phyloP scores from a whole-genome alignment of 2,797 vertebrate genomes.

The Setipinna tenuifilis region DNA sequence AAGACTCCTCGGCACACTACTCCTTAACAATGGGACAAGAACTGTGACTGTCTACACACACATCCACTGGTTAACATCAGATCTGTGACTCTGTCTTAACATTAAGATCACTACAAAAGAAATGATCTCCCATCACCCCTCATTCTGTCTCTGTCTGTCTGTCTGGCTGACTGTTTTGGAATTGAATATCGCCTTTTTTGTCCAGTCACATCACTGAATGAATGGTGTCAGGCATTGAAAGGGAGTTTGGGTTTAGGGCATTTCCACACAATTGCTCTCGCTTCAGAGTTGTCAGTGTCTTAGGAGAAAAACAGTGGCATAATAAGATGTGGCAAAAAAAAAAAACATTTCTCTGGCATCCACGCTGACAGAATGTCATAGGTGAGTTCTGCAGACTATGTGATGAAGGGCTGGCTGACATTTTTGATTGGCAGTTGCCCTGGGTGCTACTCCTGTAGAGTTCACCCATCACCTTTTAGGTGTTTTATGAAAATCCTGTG shows the following conservation, averaged over 20 bases:
- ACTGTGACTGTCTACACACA: too few relatives aligned
- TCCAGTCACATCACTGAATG: background rate
- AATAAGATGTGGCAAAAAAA: background rate
- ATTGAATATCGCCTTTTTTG: background rate
- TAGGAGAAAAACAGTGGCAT: background rate
- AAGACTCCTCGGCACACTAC: too few relatives aligned
- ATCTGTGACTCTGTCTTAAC: too few relatives aligned
- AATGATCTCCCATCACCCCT: background rate
- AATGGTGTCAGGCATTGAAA: background rate
- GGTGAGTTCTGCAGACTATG: background rate
- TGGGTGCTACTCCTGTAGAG: background rate
- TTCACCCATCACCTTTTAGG: too few relatives aligned
- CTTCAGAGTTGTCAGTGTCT: background rate
- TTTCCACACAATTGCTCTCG: background rate
- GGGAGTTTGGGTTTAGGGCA: background rate
- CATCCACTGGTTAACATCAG: too few relatives aligned
- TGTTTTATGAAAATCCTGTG: too few relatives aligned
- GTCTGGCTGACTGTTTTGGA: background rate
- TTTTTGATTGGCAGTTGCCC: background rate
- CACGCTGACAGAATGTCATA: background rate
- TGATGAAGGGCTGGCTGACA: background rate
- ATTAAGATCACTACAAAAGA: too few relatives aligned
- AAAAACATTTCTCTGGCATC: background rate
- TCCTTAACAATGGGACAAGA: too few relatives aligned
- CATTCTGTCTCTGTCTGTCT: background rate